Evolutionary conservation across 2,113 vertebrate genomes (phyloP), one percentile per base, ranked within the genome.

Genomic region (Pseudorectes ferrugineus): DNA sequence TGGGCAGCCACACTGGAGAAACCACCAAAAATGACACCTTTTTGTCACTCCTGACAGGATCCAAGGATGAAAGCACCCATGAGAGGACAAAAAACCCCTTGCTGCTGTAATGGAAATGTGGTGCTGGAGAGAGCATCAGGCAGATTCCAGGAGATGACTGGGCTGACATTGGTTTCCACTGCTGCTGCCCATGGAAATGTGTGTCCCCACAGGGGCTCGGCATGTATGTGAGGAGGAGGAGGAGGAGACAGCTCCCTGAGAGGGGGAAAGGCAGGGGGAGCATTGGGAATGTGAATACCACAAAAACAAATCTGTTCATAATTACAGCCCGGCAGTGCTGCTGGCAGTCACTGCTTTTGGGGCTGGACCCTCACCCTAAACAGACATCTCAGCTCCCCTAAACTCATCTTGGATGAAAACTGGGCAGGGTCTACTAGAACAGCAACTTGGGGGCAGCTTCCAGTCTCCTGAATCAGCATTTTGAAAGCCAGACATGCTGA

Each of bases 401-500:
- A 55, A 36, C 36, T 76, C 55, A 23, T 78, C 24, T 59, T 57
- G 43, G 48, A 71, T 81, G 78, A 83, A 90, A 91, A 48, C 28
- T 22, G 61, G 81, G 74, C 81, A 88, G 68, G 29, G 28, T 66
- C 29, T 52, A 66, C 70, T 65, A 63, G 19, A 83, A n/a, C 43
- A 75, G 63, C 63, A 72, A 40, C 28, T 2, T 51, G 19, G 31
- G 45, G 61, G 57, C 58, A 77, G 77, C 68, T 94, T 89, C 66
- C 87, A 79, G 42, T 55, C 55, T 92, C 78, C 92, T 97, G 93
- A 97, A 80, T 96, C 92, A 95, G 93, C 92, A 85, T 84, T 95
- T 93, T 42, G 45, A 83, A 92, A 61, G 70, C 33, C 81, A 84
- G 77, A 82, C 57, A 11, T 52, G 92, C 77, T 79, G 91, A 86